Percentiles rank a stretch among this genome's conserved stretches.
Conservation (phyloP, 2,113 vertebrate genomes). For the Acrocephalus kingi region DNA sequence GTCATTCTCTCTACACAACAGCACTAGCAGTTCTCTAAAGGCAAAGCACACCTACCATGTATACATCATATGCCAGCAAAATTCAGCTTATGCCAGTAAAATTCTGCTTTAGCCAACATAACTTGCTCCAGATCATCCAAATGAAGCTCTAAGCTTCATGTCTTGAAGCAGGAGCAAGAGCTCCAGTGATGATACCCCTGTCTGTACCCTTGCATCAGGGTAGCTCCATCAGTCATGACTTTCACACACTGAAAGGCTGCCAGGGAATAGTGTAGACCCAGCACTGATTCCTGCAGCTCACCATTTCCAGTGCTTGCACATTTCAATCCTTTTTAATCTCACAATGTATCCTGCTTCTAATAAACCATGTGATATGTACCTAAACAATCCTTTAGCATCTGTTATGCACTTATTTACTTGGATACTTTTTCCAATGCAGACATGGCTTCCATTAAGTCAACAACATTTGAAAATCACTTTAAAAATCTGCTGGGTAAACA, state of each 20-base stretch:
- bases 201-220: background rate
- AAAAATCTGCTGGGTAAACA: conserved; percentile 24
- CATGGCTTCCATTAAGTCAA: background rate
- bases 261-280: background rate
- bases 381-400: background rate
- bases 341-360: background rate
- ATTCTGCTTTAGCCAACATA: background rate
- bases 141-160: background rate
- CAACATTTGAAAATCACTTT: background rate
- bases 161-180: background rate
- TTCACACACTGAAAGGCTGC: background rate
- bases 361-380: background rate
- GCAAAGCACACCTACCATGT: background rate
- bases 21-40: background rate
- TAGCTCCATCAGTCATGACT: background rate
- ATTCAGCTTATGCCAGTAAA: conserved; percentile 7
- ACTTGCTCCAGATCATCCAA: background rate
- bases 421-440: background rate
- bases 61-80: conserved; percentile 7
- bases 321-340: background rate
- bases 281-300: background rate
- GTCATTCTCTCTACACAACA: background rate
- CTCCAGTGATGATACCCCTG: background rate
- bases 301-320: background rate
- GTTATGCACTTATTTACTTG: background rate